Evolutionary conservation across 2,797 vertebrate species (phyloP), one percentile per base, ranked within the genome.

Genomic region (Tragopan temminckii): DNA sequence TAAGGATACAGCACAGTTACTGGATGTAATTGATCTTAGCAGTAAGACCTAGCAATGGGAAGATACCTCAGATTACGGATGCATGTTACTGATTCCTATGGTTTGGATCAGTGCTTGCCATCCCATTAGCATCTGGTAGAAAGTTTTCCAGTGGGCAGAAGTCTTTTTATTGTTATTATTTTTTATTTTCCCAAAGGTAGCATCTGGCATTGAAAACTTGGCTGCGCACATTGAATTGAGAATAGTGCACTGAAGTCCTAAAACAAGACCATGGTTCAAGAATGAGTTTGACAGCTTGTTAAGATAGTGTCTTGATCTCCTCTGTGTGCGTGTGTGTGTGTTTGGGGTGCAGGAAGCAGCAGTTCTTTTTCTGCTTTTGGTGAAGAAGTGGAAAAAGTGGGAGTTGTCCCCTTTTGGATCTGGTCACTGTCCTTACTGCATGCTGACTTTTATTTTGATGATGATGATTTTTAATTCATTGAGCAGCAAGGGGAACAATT

Each of bases 51-150:
- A 97, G 97, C 97, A 97, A 96, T 95, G 97, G 94, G 97, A 98
- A 98, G 96, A 97, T 98, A 98, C 98, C 97, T 98, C 97, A 97
- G 96, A 97, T 97, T 95, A 97, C 93, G 94, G 97, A 97, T 97
- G 97, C 96, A 93, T 95, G 97, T 98, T 97, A 97, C 96, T 97
- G 86, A 95, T 96, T 96, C 94, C 93, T 97, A 97, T 96, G 95
- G 80, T 97, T 97, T 0, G 87, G 94, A 97, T 97, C 95, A 96
- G 55, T 94, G 96, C 95, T 97, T 97, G 97, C 92, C 92, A 96
- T 97, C 96, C 93, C 78, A 38, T 93, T 94, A 95, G 96, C 95
- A 95, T 96, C 95, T 96, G 89, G 58, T 76, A 94, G 72, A 91
- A 95, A 89, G 92, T 93, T 96, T 95, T 96, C 95, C 92, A 90